Evolutionary conservation across 2,797 vertebrate species (phyloP), one percentile per base, ranked within the genome.

Genomic region (Monodelphis domestica): DNA sequence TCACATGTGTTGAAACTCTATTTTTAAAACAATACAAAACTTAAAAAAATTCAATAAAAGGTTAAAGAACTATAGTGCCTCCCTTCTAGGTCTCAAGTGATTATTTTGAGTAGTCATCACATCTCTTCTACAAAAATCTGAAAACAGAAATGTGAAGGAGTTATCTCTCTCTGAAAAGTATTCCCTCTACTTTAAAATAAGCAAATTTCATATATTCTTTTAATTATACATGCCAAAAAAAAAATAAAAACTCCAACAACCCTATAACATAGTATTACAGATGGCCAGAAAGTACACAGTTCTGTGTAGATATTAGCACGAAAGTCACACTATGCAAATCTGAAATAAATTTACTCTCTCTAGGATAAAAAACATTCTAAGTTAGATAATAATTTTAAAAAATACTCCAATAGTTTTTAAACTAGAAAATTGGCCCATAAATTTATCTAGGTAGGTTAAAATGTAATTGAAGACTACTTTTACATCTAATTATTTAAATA

Each of bases 271-370:
- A 78, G 2, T n/a, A 38, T 45, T 5, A 50, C 3, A 84, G 38
- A 45, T 26, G 12, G 24, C 38, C 70, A 84, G 70, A 45, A 84
- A 3, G 70, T 12, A 26, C 38, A 84, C 4, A 50, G 21, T 84
- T 17, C 38, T 52, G 0, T 87, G 6, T 50, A 92, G 50, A 55
- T 89, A 91, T 70, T 78, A 91, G 28, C 45, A 95, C 29, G 38
- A 95, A 96, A 90, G 5, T n/a, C 10, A 95, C 50, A 92, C 91
- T 90, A 90, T 28, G 30, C 28, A 94, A 95, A 92, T 53, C 30
- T 87, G 52, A 84, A 84, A 24, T 28, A 84, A 93, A 88, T 84
- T 57, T 87, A 33, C 17, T 30, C 54, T 88, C 2, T 90, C 15
- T 93, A 50, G 38, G 84, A 10, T 91, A 59, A 89, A 89, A 57